Base-by-base conservation (phyloP, 2,113 vertebrate genomes). In the Tor tambroides region DNA sequence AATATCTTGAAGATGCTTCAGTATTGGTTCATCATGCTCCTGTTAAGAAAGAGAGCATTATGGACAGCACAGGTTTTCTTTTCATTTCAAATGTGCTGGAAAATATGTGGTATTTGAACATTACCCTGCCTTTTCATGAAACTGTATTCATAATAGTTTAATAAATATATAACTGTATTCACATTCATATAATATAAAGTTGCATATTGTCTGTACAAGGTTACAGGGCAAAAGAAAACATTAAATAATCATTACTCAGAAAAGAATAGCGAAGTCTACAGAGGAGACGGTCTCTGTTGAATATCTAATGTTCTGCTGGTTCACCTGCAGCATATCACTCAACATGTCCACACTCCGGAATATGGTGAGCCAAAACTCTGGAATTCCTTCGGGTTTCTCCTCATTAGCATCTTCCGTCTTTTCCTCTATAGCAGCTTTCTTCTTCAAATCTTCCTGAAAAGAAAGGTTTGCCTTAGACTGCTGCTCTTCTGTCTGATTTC, bases 311-410 rank as follows among this genome's bases (percentile, higher is more conserved):
- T 61, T 61, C 1, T 46, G 5, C 38, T 56, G 17, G 56, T 28
- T 69, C 93, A 99, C 98, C 96, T 99, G 97, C 41, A 99, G 95
- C 93, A 99, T 94, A 91, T 99, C 98, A 85, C 97, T 98, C 86
- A 99, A 94, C 97, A 99, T 99, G 90, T 99, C 98, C 92, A 99
- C 98, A 2, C 97, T 99, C 91, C 96, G 97, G 92, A 99, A 99
- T 91, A 99, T 97, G 72, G 97, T 98, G 74, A 98, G 96, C 98
- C 98, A 99, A 93, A 99, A 99, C 89, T 98, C 98, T 0, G 98
- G 98, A 85, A 99, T 97, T 90, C 98, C 98, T 93, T 95, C 97
- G 71, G 96, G 94, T 85, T 95, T 95, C 85, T 96, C 93, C 89
- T 96, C 95, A 88, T 96, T 96, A 0, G 87, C 87, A 2, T 93